Evolutionary conservation across 2,888 invertebrate species (phyloP).

Genomic region (Neoaliturus tenellus): DNA sequence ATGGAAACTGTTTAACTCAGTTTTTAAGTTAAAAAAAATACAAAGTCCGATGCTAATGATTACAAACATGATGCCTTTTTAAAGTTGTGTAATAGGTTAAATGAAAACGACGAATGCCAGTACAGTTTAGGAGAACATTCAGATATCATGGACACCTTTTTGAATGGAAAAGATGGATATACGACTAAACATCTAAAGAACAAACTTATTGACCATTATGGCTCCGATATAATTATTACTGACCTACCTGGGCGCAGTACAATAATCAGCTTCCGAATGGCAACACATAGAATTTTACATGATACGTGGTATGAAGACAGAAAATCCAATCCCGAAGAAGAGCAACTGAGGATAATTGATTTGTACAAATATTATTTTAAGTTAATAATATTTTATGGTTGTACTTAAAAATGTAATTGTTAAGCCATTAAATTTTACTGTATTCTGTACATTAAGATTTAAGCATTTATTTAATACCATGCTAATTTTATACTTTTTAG

Average conservation of each 20-base stretch:
- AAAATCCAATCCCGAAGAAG: conserved; percentile 22
- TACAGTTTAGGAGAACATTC: conserved; percentile 19
- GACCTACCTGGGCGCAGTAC: conserved; percentile 26
- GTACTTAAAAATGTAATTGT: too few species aligned
- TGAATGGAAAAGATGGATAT: neutral
- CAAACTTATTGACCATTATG: neutral
- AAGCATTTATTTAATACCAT: too few species aligned
- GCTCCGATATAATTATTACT: conserved; percentile 13
- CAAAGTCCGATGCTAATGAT: conserved; percentile 4
- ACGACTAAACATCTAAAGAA: neutral
- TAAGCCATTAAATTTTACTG: too few species aligned
- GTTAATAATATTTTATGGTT: too few species aligned
- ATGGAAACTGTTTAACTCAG: neutral
- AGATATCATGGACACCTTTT: neutral
- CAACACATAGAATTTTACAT: conserved; percentile 1
- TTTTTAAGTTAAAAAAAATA: conserved; percentile 23
- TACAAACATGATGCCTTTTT: conserved; percentile 36
- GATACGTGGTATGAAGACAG: neutral
- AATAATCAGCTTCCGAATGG: conserved; percentile 2
- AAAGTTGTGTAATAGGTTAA: conserved; percentile 27
- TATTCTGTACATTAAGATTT: too few species aligned
- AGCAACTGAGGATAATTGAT: conserved; percentile 3
- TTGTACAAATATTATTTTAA: too few species aligned
- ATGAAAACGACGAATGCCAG: neutral
- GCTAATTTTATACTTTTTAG: too few species aligned